Base-by-base conservation (phyloP, 1,140 invertebrate species). In the Diachasmimorpha longicaudata region DNA sequence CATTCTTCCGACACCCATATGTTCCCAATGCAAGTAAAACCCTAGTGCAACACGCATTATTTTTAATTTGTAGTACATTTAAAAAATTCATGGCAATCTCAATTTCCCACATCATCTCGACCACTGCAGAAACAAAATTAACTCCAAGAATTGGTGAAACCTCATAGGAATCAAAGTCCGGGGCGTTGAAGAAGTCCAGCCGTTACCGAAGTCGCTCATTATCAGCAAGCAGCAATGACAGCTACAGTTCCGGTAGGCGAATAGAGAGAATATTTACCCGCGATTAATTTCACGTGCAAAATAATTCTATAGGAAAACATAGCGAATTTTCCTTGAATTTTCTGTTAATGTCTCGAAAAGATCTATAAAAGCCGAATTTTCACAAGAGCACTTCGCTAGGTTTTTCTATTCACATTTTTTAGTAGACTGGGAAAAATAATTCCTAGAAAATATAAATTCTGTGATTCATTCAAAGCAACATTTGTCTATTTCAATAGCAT, bases 181-280 rank as follows among this genome's bases (percentile, higher is more conserved):
- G 94, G 74, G 94, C 94, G 14, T 85, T 96, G 83, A 96, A 95
- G 88, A 96, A 96, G 83, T 93, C 95, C 13, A 95, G 93, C 78
- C 90, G 96, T 48, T 96, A 97, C 84, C 90, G 96, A 58, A 97
- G 95, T 86, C 92, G 96, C 52, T 97, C 96, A 0, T 89, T 97
- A 5, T 97, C 96, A 39, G 96, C 96, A n/a, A 97, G 96, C 16
- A 97, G 96, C 44, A 97, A 96, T 46, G 96, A 97, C 86, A 97
- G 96, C 36, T 97, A 97, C 88, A 97, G 95, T 86, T 97, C 95
- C 77, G 94, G 94, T 95, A 92, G 82, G 88, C 79, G 16, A 52
- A 52, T 52, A n/a, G 48, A 52, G 14, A 52, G 9, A 52, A 52
- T 2, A n/a, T 52, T 19, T 42, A 4, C 9, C 39, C 2, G 13